Base-by-base conservation (phyloP, 2,797 vertebrate species). In the Crocidura indochinensis region DNA sequence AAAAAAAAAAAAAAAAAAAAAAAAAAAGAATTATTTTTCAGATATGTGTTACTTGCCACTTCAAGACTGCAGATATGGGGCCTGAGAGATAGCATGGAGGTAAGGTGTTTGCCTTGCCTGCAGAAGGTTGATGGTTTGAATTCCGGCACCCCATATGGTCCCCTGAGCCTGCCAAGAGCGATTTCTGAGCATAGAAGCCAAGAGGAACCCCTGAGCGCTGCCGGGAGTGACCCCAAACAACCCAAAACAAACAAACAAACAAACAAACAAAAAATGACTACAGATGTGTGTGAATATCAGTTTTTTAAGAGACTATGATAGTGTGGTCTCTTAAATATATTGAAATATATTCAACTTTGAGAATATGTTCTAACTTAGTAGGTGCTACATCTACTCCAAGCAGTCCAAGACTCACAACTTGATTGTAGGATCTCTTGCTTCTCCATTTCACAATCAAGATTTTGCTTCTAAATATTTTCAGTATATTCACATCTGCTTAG, bases 21-120 rank as follows among this genome's bases (percentile, higher is more conserved):
- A n/a, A n/a, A n/a, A n/a, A n/a, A 80, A 19, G 1, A 31, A 62
- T 67, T 86, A 46, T 65, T 82, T 67, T 92, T 76, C 72, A 82
- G 76, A 68, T 85, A 83, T 15, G 10, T 26, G 62, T 76, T 80
- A 27, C 22, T 49, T 69, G 65, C 49, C 4, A 75, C 62, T 44
- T 10, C 26, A 72, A 62, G 19, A 10, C 22, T 79, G 3, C 89
- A 60, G 53, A 10, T 46, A 31, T 78, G n/a, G n/a, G n/a, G n/a
- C n/a, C n/a, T n/a, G 38, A 38, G 38, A 38, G 38, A 38, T 38
- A 38, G 38, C 38, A 38, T 38, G 38, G 38, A 38, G 38, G 38
- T 38, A 38, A 38, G 38, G 38, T 38, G 38, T 38, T 38, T 38
- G 38, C 38, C 2, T 38, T 38, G 38, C 38, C 38, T 38, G 38